Evolutionary conservation across 1,140 invertebrate genomes (phyloP).

Genomic region (Coenobita brevimanus): DNA sequence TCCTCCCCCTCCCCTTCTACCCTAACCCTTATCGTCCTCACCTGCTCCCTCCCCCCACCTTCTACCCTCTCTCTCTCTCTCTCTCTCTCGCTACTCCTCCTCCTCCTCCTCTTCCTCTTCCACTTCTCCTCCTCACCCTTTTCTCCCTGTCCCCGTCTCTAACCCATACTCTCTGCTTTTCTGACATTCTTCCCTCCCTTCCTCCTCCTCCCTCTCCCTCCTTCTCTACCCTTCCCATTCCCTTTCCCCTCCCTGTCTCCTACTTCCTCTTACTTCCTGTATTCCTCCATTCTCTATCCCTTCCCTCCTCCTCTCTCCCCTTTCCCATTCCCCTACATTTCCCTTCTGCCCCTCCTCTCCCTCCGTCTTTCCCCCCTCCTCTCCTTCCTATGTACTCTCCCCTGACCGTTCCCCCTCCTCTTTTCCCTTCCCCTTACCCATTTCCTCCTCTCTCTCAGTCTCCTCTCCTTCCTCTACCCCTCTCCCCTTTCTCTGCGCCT

Average conservation of each 20-base stretch:
- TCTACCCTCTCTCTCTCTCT: too few relatives aligned
- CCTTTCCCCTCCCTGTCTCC: not conserved
- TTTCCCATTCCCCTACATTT: too few relatives aligned
- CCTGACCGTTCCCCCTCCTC: too few relatives aligned
- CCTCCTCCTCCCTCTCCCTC: not conserved
- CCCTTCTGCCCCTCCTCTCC: too few relatives aligned
- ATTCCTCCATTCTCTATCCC: too few relatives aligned
- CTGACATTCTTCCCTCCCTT: not conserved
- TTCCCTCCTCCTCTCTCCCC: too few relatives aligned
- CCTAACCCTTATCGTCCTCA: not conserved
- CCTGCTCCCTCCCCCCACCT: not conserved
- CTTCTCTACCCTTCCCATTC: not conserved
- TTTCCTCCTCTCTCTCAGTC: too few relatives aligned
- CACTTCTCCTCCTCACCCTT: not conserved
- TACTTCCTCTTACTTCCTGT: not conserved
- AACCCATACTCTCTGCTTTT: not conserved
- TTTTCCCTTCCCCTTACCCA: too few relatives aligned
- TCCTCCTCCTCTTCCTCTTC: not conserved
- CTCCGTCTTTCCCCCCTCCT: too few relatives aligned
- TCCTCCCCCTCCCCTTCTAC: not conserved
- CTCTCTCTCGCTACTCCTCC: not conserved
- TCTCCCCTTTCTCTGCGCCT: too few relatives aligned
- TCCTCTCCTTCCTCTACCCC: too few relatives aligned
- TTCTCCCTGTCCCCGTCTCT: constrained; percentile 5
- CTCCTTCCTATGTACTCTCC: too few relatives aligned